phyloP scores from a whole-genome alignment of 1,140 invertebrate species.

The Microplitis demolitor region DNA sequence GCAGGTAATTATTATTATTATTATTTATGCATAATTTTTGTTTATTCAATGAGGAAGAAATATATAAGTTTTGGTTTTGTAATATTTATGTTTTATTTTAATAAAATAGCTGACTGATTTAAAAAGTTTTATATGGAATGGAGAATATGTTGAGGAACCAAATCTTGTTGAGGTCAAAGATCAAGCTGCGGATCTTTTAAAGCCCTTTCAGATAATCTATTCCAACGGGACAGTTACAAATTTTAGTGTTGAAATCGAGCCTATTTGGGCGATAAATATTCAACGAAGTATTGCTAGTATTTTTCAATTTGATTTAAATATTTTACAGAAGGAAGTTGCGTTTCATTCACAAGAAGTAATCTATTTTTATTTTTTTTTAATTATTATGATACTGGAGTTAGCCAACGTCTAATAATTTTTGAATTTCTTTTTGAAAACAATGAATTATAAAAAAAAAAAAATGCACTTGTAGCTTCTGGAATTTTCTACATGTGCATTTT shows the following conservation, averaged over 20 bases:
- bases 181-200: slow-evolving; percentile 44
- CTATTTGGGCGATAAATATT: slow-evolving; percentile 71
- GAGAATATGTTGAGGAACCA: slow-evolving; percentile 34
- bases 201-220: slow-evolving; percentile 53
- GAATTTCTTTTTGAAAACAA: too few relatives aligned
- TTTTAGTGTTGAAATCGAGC: slow-evolving; percentile 59
- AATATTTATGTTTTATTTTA: slow-evolving; percentile 9
- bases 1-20: slow-evolving; percentile 40
- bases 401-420: too few relatives aligned
- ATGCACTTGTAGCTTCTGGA: too few relatives aligned
- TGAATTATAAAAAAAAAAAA: too few relatives aligned
- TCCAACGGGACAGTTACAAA: slow-evolving; percentile 51
- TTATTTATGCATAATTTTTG: not conserved
- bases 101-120: slow-evolving; percentile 44
- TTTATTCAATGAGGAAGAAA: not conserved
- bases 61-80: slow-evolving; percentile 25
- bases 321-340: slow-evolving; percentile 45
- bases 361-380: not conserved
- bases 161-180: slow-evolving; percentile 35
- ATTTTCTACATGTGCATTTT: not conserved
- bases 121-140: slow-evolving; percentile 48
- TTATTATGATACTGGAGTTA: not conserved
- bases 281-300: slow-evolving; percentile 69
- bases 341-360: slow-evolving; percentile 56
- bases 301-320: slow-evolving; percentile 62